Evolutionary conservation across 2,797 vertebrate species (phyloP), one percentile per base, ranked within the genome.

Genomic region (Petrocephalus schoutedeni): DNA sequence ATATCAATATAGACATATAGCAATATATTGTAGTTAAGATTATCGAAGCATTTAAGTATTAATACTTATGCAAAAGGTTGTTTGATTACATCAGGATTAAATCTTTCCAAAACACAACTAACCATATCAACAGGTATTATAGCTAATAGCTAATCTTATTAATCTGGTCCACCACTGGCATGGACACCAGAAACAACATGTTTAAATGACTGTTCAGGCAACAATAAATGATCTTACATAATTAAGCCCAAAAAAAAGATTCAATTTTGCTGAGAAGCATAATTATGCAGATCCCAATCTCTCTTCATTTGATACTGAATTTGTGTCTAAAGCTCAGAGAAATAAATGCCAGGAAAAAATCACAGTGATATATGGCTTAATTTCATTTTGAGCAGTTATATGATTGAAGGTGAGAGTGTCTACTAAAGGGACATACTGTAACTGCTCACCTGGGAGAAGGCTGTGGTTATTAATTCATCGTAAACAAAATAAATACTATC

Each of bases 311-410:
- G 23, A 86, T 58, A 67, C 0, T 10, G 32, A 77, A 74, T 71
- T 51, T 41, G 82, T 85, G 57, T 61, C 51, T 85, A 71, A 88
- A 86, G 83, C 49, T 56, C 49, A 86, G 45, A 88, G 21, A 88
- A 85, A 88, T 86, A 74, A 86, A 85, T 74, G 61, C 49, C 4
- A 56, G 85, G 59, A 49, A 88, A 45, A 88, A 88, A 85, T 67
- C 23, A 57, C 7, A 74, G 54, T 86, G 87, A 54, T 85, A 71
- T 74, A 74, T 57, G 61, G 51, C 54, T 74, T 67, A 85, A 86
- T 86, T 88, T 86, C 61, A 8, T 88, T 88, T 21, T 83, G 67
- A 86, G 51, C 59, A 85, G 71, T 74, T 57, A 74, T 86, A 71
- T 74, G 51, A 86, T 49, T 57, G 82, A 83, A 86, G 83, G 87